Evolutionary conservation across 2,113 vertebrate genomes (phyloP).

Genomic region (Sinosuthora webbiana): DNA sequence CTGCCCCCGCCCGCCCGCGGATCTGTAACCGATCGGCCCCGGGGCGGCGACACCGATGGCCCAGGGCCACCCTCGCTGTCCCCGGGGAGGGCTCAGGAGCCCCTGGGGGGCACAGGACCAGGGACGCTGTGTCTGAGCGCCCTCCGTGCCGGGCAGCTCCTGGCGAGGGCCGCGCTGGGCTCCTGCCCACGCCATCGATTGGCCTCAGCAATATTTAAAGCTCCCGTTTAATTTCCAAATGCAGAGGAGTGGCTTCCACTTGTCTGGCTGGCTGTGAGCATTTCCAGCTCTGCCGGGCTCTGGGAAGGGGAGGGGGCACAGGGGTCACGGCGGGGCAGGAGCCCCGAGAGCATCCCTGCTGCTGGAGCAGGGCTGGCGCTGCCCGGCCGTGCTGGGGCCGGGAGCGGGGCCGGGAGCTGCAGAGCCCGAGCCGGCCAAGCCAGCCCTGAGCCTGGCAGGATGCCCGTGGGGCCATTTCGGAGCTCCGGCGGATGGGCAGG

Average conservation of each 20-base stretch:
- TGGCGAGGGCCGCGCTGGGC: background rate
- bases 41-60: accelerated
- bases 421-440: background rate
- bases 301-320: background rate
- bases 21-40: background rate
- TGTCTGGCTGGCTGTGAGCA: background rate
- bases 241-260: background rate
- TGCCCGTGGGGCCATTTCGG: background rate
- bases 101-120: accelerated
- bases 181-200: conserved; percentile 3
- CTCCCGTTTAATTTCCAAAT: conserved; percentile 48
- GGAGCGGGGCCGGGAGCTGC: background rate
- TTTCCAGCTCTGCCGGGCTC: background rate
- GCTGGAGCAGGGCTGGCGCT: accelerated
- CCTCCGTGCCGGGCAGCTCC: background rate
- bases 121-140: background rate
- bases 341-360: background rate
- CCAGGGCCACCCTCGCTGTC: accelerated
- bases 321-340: no score
- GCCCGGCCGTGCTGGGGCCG: background rate
- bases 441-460: background rate
- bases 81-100: background rate
- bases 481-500: background rate
- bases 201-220: conserved; percentile 15
- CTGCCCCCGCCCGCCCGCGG: background rate